Conservation (phyloP, 2,113 vertebrate species). For the Erinaceus europaeus region DNA sequence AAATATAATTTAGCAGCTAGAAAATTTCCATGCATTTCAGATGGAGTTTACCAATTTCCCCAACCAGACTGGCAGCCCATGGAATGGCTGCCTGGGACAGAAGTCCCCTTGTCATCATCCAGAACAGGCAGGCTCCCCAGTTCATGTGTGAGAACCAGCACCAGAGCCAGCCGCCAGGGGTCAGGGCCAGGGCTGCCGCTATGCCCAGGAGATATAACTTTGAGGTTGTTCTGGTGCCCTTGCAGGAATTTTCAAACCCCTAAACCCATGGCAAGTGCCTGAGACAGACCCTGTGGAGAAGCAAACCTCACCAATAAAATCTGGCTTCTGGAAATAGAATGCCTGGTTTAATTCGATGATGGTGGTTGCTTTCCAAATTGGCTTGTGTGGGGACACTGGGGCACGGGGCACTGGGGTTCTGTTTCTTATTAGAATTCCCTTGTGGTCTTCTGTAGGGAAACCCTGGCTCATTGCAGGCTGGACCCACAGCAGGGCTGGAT, state of each 20-base stretch:
- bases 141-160: fast-evolving
- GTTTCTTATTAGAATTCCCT: neutral
- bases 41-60: neutral
- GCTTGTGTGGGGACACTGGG: neutral
- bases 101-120: fast-evolving
- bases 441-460: neutral
- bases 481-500: neutral
- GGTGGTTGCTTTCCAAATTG: neutral
- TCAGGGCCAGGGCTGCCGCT: neutral
- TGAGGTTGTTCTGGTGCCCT: neutral
- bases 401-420: neutral
- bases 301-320: neutral
- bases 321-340: neutral
- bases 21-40: too few relatives aligned
- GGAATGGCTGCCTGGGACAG: neutral
- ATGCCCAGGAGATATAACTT: neutral
- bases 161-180: too few relatives aligned
- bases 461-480: fast-evolving
- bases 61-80: neutral
- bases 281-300: neutral
- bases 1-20: too few relatives aligned
- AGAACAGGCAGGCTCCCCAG: fast-evolving
- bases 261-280: neutral
- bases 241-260: neutral
- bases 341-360: neutral